Percentiles rank a stretch among this genome's conserved stretches.
Conservation (phyloP, 2,797 vertebrate species). For the Morelia viridis region DNA sequence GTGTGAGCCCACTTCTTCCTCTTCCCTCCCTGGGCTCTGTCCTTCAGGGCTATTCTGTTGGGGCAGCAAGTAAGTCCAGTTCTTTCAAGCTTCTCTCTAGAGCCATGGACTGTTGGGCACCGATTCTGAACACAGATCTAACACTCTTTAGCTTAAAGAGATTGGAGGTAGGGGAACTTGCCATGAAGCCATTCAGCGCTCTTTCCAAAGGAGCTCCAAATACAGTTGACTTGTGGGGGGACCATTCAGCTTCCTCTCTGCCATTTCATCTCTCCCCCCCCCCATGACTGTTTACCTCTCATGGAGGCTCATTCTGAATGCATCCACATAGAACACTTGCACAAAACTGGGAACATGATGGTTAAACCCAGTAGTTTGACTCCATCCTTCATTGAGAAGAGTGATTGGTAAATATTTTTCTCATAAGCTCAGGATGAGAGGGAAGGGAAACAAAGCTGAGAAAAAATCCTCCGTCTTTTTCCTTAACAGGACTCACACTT, state of each 20-base stretch:
- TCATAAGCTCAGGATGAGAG: background rate
- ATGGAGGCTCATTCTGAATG: background rate
- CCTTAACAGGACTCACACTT: background rate
- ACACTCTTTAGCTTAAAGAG: background rate
- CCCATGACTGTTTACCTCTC: background rate
- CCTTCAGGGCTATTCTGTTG: background rate
- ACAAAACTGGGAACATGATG: background rate
- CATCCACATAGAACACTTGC: background rate
- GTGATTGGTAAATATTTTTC: background rate
- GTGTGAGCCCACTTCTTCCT: background rate
- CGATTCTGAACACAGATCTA: background rate
- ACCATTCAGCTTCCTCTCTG: background rate
- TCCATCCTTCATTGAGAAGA: background rate
- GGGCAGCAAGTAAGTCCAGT: background rate
- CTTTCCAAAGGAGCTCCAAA: background rate
- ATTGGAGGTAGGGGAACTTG: background rate
- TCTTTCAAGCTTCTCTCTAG: background rate
- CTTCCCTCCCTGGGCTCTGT: background rate
- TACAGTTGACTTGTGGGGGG: background rate
- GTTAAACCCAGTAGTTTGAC: background rate
- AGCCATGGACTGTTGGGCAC: background rate
- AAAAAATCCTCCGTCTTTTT: background rate
- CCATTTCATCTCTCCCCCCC: background rate
- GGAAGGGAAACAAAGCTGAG: background rate
- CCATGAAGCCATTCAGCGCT: background rate